phyloP scores from a whole-genome alignment of 2,797 vertebrate species.

The Sternotherus odoratus region DNA sequence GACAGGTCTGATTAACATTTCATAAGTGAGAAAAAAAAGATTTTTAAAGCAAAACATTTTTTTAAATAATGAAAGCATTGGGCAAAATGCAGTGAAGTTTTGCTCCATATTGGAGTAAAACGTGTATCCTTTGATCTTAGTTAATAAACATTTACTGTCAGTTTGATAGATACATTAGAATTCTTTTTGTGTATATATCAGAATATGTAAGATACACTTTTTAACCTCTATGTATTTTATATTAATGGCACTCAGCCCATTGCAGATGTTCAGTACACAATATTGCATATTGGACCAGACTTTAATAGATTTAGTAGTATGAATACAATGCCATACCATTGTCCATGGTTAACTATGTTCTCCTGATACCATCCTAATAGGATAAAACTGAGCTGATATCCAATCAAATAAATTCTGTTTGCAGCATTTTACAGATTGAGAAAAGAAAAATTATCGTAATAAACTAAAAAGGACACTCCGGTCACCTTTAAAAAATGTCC shows the following conservation, averaged over 20 bases:
- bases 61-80: not conserved
- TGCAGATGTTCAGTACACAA: accelerated
- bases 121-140: not conserved
- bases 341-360: not conserved
- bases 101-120: not conserved
- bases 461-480: not conserved
- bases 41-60: not conserved
- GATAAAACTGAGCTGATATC: not conserved
- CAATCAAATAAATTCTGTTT: not conserved
- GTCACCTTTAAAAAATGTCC: not conserved
- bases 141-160: not conserved
- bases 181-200: not conserved
- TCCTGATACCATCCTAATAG: not conserved
- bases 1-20: conserved; percentile 19
- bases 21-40: not conserved
- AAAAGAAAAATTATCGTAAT: not conserved
- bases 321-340: not conserved
- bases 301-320: not conserved
- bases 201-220: accelerated
- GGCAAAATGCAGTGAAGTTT: not conserved
- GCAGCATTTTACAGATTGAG: not conserved
- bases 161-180: not conserved
- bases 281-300: not conserved
- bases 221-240: not conserved
- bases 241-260: accelerated